Evolutionary conservation across 1,140 invertebrate species (phyloP).

Genomic region (Vanessa atalanta): DNA sequence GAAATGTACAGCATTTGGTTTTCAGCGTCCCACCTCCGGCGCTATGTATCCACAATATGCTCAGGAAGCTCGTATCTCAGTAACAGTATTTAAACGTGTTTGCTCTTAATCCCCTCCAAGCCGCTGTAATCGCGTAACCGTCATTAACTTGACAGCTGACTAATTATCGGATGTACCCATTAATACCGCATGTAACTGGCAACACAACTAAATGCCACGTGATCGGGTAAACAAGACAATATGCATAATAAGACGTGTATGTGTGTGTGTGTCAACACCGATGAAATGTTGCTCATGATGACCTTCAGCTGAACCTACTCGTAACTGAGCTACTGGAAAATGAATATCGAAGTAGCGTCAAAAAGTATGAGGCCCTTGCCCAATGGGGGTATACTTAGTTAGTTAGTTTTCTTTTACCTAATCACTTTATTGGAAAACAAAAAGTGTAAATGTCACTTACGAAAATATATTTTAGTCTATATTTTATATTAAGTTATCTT

Average conservation of each 20-base stretch:
- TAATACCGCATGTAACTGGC: conserved; percentile 4
- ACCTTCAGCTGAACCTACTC: no score
- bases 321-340: no score
- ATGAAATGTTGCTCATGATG: background rate
- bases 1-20: no score
- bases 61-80: background rate
- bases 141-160: conserved; percentile 31
- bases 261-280: background rate
- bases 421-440: no score
- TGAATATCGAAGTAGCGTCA: no score
- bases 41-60: background rate
- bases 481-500: no score
- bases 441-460: background rate
- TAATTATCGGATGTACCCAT: conserved; percentile 25
- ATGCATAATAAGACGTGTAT: background rate
- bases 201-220: background rate
- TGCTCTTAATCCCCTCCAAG: conserved; percentile 1
- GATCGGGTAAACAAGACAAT: background rate
- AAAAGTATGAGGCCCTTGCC: background rate
- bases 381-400: background rate
- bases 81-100: background rate
- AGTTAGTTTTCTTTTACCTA: background rate
- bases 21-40: no score
- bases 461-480: no score
- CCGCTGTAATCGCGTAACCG: conserved; percentile 18